Conservation (phyloP, 2,888 invertebrate species). For the Hedychridium roseum region DNA sequence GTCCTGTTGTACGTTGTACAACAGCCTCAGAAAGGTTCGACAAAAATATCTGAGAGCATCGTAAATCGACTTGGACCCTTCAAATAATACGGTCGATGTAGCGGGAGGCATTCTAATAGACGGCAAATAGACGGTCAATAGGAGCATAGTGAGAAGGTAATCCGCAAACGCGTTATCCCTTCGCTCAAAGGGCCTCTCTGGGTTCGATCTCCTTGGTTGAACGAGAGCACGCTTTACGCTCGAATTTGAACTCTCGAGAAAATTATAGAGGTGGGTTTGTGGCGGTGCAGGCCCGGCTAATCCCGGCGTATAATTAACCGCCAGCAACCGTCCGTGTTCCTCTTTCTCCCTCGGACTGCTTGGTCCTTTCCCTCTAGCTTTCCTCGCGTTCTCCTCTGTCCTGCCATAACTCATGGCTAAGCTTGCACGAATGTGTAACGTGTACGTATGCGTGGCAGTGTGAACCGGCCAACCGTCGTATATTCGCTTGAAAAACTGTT, state of each 20-base stretch:
- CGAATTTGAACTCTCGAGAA: constrained; percentile 56
- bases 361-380: too few relatives aligned
- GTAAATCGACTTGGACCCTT: not conserved
- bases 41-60: not conserved
- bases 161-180: constrained; percentile 7
- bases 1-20: too few relatives aligned
- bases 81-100: not conserved
- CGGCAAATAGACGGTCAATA: constrained; percentile 16
- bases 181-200: not conserved
- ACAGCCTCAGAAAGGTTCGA: not conserved
- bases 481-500: too few relatives aligned
- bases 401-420: constrained; percentile 55
- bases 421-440: constrained; percentile 48
- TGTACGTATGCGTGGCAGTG: constrained; percentile 23
- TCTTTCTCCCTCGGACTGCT: too few relatives aligned
- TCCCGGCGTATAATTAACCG: constrained; percentile 62
- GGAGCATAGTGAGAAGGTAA: constrained; percentile 18
- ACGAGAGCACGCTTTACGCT: constrained; percentile 34
- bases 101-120: constrained; percentile 19
- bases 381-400: constrained; percentile 29
- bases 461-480: too few relatives aligned
- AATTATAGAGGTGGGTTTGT: constrained; percentile 57
- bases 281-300: constrained; percentile 52
- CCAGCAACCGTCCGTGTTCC: constrained; percentile 53
- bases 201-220: constrained; percentile 14